A percentile compares a stretch with the other conserved stretches of the same genome.
Conservation (phyloP, 2,888 invertebrate genomes). For the Andrena flavipes region DNA sequence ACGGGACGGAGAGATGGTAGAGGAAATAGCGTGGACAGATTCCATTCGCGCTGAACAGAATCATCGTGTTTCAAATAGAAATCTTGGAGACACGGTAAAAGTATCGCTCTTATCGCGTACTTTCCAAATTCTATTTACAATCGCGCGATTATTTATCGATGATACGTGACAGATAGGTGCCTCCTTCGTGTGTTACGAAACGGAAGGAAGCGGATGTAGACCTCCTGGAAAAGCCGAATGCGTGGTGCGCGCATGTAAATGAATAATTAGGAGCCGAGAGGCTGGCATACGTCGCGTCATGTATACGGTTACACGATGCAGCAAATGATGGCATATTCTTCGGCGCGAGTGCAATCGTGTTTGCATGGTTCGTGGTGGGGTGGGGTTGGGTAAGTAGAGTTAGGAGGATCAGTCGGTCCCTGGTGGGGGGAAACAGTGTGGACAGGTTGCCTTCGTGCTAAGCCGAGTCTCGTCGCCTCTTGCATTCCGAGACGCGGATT, state of each 20-base stretch:
- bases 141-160: not conserved
- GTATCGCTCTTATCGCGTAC: not conserved
- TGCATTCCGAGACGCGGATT: slow-evolving; percentile 79
- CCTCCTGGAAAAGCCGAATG: slow-evolving; percentile 3
- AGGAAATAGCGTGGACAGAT: slow-evolving; percentile 60
- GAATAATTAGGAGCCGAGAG: slow-evolving; percentile 38
- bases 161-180: not conserved
- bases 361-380: slow-evolving; percentile 47
- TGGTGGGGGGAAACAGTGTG: slow-evolving; percentile 62
- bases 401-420: slow-evolving; percentile 52
- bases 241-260: slow-evolving; percentile 18
- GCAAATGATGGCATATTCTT: slow-evolving; percentile 50
- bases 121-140: not conserved
- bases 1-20: slow-evolving; percentile 35
- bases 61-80: slow-evolving; percentile 44
- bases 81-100: not conserved
- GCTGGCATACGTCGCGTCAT: slow-evolving; percentile 31
- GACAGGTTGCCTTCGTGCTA: slow-evolving; percentile 62
- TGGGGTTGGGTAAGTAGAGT: slow-evolving; percentile 59
- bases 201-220: not conserved
- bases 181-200: too few species aligned
- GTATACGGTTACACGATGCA: slow-evolving; percentile 28
- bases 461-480: slow-evolving; percentile 70
- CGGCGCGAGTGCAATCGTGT: slow-evolving; percentile 56
- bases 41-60: slow-evolving; percentile 56